Base-by-base conservation (phyloP, 2,888 invertebrate genomes). In the Sympetrum striolatum region DNA sequence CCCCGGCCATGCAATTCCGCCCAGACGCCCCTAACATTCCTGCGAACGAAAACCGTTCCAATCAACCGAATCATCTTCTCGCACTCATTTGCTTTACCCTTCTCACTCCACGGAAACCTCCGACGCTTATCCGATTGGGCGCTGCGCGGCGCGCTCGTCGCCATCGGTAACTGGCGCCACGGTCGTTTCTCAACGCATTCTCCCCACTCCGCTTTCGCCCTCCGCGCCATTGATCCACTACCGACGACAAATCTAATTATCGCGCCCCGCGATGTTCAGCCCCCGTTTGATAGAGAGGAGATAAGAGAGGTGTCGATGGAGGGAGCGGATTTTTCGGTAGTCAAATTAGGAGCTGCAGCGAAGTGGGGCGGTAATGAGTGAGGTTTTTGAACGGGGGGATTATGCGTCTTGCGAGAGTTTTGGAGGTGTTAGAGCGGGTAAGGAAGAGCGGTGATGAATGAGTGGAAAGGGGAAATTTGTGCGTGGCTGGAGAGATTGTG, bases 171-270 rank as follows among this genome's bases (percentile, higher is more conserved):
- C 86, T 86, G 60, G 86, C 86, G 86, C 86, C 86, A 86, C 60
- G 8, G 60, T 86, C 86, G 86, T 86, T 48, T 86, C 86, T 60
- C 86, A 86, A 86, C 86, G 58, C 86, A 86, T 58, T 60, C 81
- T 48, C 37, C 15, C 37, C 81, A 44, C 44, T 10, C 31, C 35
- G 14, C 5, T 22, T 44, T 22, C 44, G 3, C 82, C 58, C 58
- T 44, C 58, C 53, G 58, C 82, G 86, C 60, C 86, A 86, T 86
- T 86, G 86, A 86, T 86, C 86, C 86, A 86, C 86, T 86, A 35
- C 86, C 86, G 86, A 86, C 86, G 86, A 86, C 86, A 86, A 86
- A 86, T 86, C 86, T 86, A 86, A 86, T 86, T 86, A 86, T 86
- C 86, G 86, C 37, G 86, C 37, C 37, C 60, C 86, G 53, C 60